Conservation (phyloP, 2,797 vertebrate species). For the Intellagama lesueurii region DNA sequence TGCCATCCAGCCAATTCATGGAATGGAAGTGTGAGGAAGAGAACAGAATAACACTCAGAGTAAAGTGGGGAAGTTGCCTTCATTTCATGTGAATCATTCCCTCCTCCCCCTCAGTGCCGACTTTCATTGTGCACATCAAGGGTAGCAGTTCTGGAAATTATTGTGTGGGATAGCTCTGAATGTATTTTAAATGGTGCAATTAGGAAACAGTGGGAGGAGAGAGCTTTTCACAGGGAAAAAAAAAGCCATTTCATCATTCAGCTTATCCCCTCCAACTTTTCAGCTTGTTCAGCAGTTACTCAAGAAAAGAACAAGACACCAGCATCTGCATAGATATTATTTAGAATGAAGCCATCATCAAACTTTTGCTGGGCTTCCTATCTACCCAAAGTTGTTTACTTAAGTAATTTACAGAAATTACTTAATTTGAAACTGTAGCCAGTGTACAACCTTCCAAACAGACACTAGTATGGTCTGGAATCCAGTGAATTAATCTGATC, state of each 20-base stretch:
- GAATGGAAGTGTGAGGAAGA: background rate
- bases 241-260: background rate
- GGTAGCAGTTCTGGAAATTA: constrained; percentile 3
- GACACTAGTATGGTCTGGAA: background rate
- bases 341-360: background rate
- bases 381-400: background rate
- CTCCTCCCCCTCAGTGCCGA: background rate
- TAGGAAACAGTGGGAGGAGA: background rate
- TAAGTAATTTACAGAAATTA: background rate
- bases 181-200: constrained; percentile 24
- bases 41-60: background rate
- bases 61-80: constrained; percentile 2
- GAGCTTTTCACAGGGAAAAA: background rate
- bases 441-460: rapidly evolving
- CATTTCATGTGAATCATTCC: constrained; percentile 35
- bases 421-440: background rate
- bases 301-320: background rate
- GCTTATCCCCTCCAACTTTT: background rate
- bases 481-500: background rate
- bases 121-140: constrained; percentile 38
- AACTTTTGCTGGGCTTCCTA: background rate
- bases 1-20: background rate
- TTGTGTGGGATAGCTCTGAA: constrained; percentile 32
- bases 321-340: rapidly evolving
- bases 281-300: constrained; percentile 35